Evolutionary conservation across 2,888 invertebrate genomes (phyloP), one percentile per base, ranked within the genome.

Genomic region (Brenthis hecate): DNA sequence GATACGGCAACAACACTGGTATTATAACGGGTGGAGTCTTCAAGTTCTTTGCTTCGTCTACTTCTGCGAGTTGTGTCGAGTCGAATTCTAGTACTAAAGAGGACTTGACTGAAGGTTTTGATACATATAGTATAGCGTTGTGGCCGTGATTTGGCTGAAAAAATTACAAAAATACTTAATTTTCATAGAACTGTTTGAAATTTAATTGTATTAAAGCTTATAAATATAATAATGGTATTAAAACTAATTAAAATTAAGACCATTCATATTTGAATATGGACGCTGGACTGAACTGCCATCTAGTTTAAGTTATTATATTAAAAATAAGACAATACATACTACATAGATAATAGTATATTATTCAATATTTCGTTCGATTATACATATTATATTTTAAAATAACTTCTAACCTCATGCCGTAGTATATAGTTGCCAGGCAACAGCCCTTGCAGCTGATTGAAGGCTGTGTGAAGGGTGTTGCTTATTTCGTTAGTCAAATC

Each of bases 381-480:
- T 19, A 19, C 19, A 19, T 19, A 19, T 19, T 19, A 19, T 19
- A 19, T 19, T 19, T 19, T 19, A 48, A 11, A 16, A 14, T 1
- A 14, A 23, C 8, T 3, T 54, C 72, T 72, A 13, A 89, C 90
- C 81, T 89, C 85, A 69, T 91, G 91, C 5, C 77, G 75, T 61
- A 92, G 72, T 14, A 91, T 48, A 66, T 91, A 92, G 32, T 79
- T 70, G 0, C 88, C 90, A 0, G 89, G 86, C 75, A 80, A 62
- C 56, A 91, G 74, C 0, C 81, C 85, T 48, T 78, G 81, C 60
- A 91, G 80, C 71, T 88, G 88, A 13, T 66, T 68, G 11, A 88
- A 72, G 0, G 81, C 65, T 1, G 81, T 71, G 73, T 81, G 79
- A 16, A 87, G 6, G 0, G 72, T 61, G 68, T 74, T 73, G n/a